Evolutionary conservation across 2,113 vertebrate species (phyloP), one percentile per base, ranked within the genome.

Genomic region (Tupaia tana): DNA sequence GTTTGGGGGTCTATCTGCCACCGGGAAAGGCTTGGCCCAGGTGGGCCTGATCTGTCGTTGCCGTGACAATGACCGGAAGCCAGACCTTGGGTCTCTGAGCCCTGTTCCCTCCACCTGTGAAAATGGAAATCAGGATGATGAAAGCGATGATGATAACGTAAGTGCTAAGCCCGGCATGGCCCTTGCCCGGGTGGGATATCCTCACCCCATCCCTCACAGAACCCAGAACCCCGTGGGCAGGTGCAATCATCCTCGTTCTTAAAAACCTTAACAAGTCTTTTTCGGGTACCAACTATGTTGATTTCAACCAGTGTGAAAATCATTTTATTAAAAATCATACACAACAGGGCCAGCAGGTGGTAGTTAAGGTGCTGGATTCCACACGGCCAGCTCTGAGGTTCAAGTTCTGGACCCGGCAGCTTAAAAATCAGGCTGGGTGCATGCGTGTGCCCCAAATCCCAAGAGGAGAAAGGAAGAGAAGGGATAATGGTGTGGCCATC

Each of bases 91-190:
- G 59, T 74, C n/a, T 79, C 59, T 19, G 34, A 81, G 20, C 9
- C 52, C 19, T 52, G 9, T 7, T 34, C 14, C 56, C 69, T 75
- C 52, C 56, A 52, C 61, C 20, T 18, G 69, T 81, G 34, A 13
- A 59, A 73, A 43, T 34, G 8, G 29, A 77, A n/a, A 31, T 6
- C 73, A 29, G 13, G 34, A 16, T 15, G 31, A 11, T 8, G 22
- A 22, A 11, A 56, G 24, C 14, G 8, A 0, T n/a, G 74, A 63
- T 18, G 81, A 61, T 24, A 61, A 29, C n/a, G 8, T 4, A 27
- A 31, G 27, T 0, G 4, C 84, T 6, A 1, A 12, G 4, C 27
- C 63, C 70, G 11, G 7, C 0, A 2, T 16, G 2, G 9, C 8
- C 29, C 22, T 52, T 20, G 59, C 83, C 13, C 27, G 0, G 9